These are phyloP conservation scores for Rallus limicola DNA, from an alignment of 2,113 vertebrate species.

Conservation along the genomic window DNA sequence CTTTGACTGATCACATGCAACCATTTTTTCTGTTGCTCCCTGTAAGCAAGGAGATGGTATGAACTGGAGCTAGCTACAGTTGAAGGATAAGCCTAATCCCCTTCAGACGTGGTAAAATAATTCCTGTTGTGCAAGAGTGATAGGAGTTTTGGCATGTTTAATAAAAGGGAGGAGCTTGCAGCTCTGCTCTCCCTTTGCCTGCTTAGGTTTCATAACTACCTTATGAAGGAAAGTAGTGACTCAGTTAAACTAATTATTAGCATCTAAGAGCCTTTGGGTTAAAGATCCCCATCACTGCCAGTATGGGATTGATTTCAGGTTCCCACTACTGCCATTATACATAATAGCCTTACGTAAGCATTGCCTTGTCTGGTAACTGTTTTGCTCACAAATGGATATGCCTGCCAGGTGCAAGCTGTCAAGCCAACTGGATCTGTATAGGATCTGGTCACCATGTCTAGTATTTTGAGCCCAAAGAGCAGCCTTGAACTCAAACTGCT, in stretches of 20 bases:
- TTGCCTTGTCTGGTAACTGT: not conserved
- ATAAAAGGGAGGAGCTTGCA: not conserved
- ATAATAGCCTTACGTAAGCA: not conserved
- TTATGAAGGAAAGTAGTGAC: not conserved
- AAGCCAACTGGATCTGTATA: not conserved
- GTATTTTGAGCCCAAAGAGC: not conserved
- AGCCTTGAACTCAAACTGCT: not conserved
- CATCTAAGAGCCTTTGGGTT: not conserved
- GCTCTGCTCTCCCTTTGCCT: not conserved
- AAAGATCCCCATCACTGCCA: not conserved
- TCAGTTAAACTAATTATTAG: not conserved
- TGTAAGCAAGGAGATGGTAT: not conserved
- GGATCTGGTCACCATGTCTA: not conserved
- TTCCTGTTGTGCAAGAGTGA: slow-evolving; percentile 21
- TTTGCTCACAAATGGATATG: not conserved
- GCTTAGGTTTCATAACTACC: not conserved
- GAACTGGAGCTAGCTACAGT: not conserved
- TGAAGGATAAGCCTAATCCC: not conserved
- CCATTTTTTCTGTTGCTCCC: not conserved
- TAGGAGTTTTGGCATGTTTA: not conserved
- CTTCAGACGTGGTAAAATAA: not conserved
- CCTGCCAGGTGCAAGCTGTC: not conserved
- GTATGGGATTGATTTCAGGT: not conserved
- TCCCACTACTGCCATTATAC: not conserved
- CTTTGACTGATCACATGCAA: not conserved